Evolutionary conservation across 2,113 vertebrate genomes (phyloP).

Genomic region (Xenus cinereus): DNA sequence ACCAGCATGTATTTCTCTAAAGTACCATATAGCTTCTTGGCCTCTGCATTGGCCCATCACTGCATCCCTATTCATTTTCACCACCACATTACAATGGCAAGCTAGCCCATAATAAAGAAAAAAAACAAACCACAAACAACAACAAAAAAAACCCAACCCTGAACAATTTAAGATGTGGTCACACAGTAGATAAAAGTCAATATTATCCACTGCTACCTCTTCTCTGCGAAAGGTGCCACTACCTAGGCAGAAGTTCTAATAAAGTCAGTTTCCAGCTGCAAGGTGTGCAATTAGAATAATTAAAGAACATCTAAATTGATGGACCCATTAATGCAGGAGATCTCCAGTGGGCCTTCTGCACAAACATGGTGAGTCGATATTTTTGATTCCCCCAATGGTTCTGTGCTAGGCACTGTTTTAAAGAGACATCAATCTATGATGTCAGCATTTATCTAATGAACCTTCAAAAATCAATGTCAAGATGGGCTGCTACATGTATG

Average conservation of each 20-base stretch:
- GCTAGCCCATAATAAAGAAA: slow-evolving; percentile 59
- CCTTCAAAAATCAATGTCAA: slow-evolving; percentile 91
- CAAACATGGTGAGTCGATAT: slow-evolving; percentile 86
- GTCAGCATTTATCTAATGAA: slow-evolving; percentile 99
- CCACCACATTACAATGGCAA: slow-evolving; percentile 43
- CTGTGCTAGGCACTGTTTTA: slow-evolving; percentile 90
- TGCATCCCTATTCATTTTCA: slow-evolving; percentile 62
- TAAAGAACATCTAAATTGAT: slow-evolving; percentile 86
- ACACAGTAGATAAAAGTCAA: slow-evolving; percentile 53
- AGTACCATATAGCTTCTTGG: slow-evolving; percentile 60
- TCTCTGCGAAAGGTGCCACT: slow-evolving; percentile 17
- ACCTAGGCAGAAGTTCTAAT: slow-evolving; percentile 49
- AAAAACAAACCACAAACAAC: background rate
- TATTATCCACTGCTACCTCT: background rate
- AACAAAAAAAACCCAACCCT: background rate
- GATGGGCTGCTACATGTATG: slow-evolving; percentile 78
- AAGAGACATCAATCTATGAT: slow-evolving; percentile 99
- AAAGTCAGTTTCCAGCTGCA: slow-evolving; percentile 73
- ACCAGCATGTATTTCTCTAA: slow-evolving; percentile 67
- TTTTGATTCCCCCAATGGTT: slow-evolving; percentile 90
- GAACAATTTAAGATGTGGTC: slow-evolving; percentile 55
- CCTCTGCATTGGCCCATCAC: slow-evolving; percentile 53
- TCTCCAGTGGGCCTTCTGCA: slow-evolving; percentile 76
- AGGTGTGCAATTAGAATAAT: slow-evolving; percentile 88
- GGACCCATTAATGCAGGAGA: slow-evolving; percentile 81